Base-by-base conservation (phyloP, 2,113 vertebrate genomes). In the Ochotona princeps region DNA sequence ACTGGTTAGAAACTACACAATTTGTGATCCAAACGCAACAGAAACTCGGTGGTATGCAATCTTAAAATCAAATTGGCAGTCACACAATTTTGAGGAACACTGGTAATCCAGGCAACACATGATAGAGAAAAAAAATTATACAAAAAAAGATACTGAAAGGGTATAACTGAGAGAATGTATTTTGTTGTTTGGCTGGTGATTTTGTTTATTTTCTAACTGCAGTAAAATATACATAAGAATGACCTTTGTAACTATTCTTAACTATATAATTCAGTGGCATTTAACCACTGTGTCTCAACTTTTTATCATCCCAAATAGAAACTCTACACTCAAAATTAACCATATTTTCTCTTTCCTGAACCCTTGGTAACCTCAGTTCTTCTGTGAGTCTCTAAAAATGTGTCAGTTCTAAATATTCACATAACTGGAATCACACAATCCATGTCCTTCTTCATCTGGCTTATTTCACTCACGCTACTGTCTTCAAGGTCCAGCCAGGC, bases 141-240 rank as follows among this genome's bases (percentile, higher is more conserved):
- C 9, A 26, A 32, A 87, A 87, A 95, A 92, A 83, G 32, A 91
- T 28, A 75, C 5, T 35, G 49, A 91, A 90, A 94, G 67, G 15
- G 76, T 38, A 10, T 30, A 91, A 67, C 2, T 32, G 17, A 85
- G 23, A 70, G 87, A 90, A 93, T 87, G 2, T 51, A 44, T 86
- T 38, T 57, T 51, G 23, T 83, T 95, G 8, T 65, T 90, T 81
- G 65, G 35, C 14, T 60, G 5, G 7, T 85, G 86, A 81, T 47
- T 90, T 93, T 66, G 8, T 23, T 60, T 69, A 26, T 79, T 44
- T 70, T 90, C 49, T 57, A 73, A 83, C 63, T 81, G 30, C 35
- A 17, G 57, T 67, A 76, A 76, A 75, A 78, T 21, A 81, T 17
- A 44, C 44, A 84, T 23, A 83, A 86, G 84, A 91, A 90, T 51